phyloP scores from a whole-genome alignment of 1,140 invertebrate genomes.

The Drosophila bocqueti region DNA sequence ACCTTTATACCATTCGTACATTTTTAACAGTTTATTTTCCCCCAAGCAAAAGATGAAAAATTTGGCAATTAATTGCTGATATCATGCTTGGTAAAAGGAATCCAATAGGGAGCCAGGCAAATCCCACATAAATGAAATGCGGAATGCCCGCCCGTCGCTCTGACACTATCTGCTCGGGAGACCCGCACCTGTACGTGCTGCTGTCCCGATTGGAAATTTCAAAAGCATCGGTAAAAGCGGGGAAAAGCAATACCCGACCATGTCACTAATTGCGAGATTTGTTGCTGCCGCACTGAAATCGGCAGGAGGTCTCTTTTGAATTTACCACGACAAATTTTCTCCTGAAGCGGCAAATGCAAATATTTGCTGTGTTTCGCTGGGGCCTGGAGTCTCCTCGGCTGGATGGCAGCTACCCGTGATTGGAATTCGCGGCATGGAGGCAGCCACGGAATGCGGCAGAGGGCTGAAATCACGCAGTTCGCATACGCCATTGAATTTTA shows the following conservation, averaged over 20 bases:
- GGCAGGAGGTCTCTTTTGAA: constrained; percentile 41
- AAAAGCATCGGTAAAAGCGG: constrained; percentile 1
- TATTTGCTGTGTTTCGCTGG: constrained; percentile 58
- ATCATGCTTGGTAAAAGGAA: neutral
- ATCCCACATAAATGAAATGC: constrained; percentile 10
- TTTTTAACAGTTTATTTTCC: neutral
- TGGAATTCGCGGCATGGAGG: constrained; percentile 53
- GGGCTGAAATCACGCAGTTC: constrained; percentile 71
- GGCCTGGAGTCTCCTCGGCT: neutral
- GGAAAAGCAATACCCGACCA: constrained; percentile 28
- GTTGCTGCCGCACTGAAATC: constrained; percentile 30
- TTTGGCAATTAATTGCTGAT: constrained; percentile 3
- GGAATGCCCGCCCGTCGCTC: neutral
- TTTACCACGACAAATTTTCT: constrained; percentile 28
- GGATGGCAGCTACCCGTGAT: constrained; percentile 49
- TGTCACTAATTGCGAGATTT: constrained; percentile 53
- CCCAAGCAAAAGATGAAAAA: neutral
- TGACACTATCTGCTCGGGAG: neutral
- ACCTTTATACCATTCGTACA: neutral
- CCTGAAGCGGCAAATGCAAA: constrained; percentile 59
- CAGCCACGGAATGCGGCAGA: constrained; percentile 46
- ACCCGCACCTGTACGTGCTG: constrained; percentile 18
- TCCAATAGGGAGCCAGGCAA: neutral
- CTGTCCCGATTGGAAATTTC: constrained; percentile 13
- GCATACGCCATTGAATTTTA: constrained; percentile 78